Percentiles rank a stretch among this genome's conserved stretches.
phyloP scores from a whole-genome alignment of 23 tunicate genomes.

The Oikopleura dioica region DNA sequence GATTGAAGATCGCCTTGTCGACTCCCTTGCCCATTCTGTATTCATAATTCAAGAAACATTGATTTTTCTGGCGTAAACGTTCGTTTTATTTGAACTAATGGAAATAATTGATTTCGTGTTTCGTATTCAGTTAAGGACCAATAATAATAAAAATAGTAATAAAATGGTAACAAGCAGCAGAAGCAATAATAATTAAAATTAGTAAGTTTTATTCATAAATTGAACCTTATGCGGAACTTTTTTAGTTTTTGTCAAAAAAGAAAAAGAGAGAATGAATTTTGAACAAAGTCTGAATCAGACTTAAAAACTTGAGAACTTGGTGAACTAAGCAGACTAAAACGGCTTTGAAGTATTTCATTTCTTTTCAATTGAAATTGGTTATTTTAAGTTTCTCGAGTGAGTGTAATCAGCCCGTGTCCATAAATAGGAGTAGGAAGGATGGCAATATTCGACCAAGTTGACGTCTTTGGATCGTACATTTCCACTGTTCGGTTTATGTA shows the following conservation, averaged over 20 bases:
- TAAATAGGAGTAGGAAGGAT: constrained; percentile 64
- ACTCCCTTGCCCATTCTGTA: no score
- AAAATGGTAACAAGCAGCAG: not conserved
- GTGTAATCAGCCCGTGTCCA: constrained; percentile 79
- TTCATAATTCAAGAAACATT: no score
- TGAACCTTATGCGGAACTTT: not conserved
- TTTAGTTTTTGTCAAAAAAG: not conserved
- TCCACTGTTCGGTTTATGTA: constrained; percentile 83
- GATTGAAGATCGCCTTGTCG: no score
- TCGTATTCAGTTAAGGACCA: not conserved
- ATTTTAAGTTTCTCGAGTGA: constrained; percentile 26
- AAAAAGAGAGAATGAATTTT: not conserved
- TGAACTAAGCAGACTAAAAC: no score
- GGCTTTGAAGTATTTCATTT: no score
- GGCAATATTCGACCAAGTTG: constrained; percentile 43
- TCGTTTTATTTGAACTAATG: no score
- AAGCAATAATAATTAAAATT: not conserved
- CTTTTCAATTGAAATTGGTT: not conserved
- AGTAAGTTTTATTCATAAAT: not conserved
- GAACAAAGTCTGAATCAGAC: no score
- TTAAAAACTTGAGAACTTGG: no score
- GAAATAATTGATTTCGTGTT: constrained; percentile 9
- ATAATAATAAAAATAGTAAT: not conserved
- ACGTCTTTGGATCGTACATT: constrained; percentile 40
- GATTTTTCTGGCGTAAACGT: no score